Conservation (phyloP, 2,888 invertebrate species). For the Hirtodrosophila cameraria region DNA sequence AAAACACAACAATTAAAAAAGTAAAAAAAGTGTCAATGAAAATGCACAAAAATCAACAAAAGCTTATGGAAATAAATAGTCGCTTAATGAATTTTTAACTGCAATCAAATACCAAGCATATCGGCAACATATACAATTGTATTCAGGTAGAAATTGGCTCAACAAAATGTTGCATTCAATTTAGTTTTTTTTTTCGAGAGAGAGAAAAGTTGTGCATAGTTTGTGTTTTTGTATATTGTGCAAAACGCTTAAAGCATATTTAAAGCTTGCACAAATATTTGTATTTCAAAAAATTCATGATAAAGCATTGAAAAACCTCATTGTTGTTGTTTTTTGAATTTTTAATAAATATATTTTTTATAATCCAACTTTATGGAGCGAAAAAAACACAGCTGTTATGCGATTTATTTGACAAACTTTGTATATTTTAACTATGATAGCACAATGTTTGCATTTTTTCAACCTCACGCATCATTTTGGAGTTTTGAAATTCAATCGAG, state of each 20-base stretch:
- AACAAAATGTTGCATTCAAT: conserved; percentile 5
- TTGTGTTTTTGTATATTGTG: background rate
- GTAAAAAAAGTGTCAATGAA: background rate
- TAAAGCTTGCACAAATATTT: background rate
- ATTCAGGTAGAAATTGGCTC: background rate
- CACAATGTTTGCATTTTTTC: too few relatives aligned
- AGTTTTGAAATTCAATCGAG: too few relatives aligned
- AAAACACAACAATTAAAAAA: background rate
- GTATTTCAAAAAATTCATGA: background rate
- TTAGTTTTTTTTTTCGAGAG: conserved; percentile 1
- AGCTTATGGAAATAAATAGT: conserved; percentile 32
- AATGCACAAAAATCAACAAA: conserved; percentile 11
- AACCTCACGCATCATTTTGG: too few relatives aligned
- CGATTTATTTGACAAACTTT: too few relatives aligned
- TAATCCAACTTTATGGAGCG: too few relatives aligned
- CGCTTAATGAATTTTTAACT: conserved; percentile 48
- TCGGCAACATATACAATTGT: conserved; percentile 1
- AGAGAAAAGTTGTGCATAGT: too few relatives aligned
- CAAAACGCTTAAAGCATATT: conserved; percentile 13
- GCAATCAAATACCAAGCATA: conserved; percentile 10
- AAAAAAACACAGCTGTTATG: too few relatives aligned
- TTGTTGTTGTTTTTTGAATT: background rate
- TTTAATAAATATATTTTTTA: background rate
- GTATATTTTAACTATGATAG: too few relatives aligned
- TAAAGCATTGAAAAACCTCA: background rate